Base-by-base conservation (phyloP, 2,113 vertebrate genomes). In the Dolichallabes microphthalmus region DNA sequence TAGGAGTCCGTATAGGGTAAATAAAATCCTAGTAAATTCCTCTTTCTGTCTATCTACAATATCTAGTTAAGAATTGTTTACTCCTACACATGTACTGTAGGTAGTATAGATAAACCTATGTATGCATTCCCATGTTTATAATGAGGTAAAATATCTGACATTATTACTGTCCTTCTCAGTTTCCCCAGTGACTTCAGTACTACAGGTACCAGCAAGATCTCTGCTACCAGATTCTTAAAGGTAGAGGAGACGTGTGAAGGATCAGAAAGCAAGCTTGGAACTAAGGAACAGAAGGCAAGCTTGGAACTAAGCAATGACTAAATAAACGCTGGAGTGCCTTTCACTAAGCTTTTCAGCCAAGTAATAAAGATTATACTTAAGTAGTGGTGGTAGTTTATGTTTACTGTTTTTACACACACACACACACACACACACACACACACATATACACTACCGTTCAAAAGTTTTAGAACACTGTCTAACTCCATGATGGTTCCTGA, bases 1-100 rank as follows among this genome's bases (percentile, higher is more conserved):
- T 89, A 64, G 94, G 96, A 90, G 91, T 1, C 64, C 30, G 92
- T 86, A 88, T 68, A 90, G 92, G 88, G 95, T 96, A 85, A 68
- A 68, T 68, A 32, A 81, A 64, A 64, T 64, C 63, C 63, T 15
- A 66, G 4, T 27, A 66, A 13, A 66, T 27, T 4, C 13, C n/a
- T 63, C 61, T 14, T 11, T 1, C 13, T 7, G 13, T 7, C 14
- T 5, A 66, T 32, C n/a, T 32, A 15, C 27, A 30, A 14, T 30
- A 30, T 68, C 64, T 68, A 0, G 6, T 60, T 58, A 4, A 58
- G 0, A 58, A 20, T 6, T 58, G 20, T 58, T 58, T 58, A 20
- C 19, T 20, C 19, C 7, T 58, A 58, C 1, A 0, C 20, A 20
- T 6, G 19, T 22, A 60, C 17, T 6, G 19, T 60, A 60, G 20